Conservation (phyloP, 2,888 invertebrate genomes). For the Lymantria dispar region DNA sequence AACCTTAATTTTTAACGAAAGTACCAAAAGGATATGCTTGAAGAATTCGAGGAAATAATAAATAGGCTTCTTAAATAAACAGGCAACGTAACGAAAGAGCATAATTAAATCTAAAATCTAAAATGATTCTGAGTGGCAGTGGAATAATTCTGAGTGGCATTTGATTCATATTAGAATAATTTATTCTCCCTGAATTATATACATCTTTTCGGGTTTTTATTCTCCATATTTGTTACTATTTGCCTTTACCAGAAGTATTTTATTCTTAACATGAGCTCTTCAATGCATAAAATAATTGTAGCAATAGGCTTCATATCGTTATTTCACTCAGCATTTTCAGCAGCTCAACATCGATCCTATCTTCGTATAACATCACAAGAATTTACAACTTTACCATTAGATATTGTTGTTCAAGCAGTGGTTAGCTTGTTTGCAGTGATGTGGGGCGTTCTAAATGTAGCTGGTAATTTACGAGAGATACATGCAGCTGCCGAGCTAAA, state of each 20-base stretch:
- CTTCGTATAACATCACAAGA: slow-evolving; percentile 95
- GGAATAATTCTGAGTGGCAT: no score
- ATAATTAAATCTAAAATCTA: no score
- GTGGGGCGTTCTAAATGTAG: slow-evolving; percentile 93
- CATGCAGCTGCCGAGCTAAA: slow-evolving; percentile 95
- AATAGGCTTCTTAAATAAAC: no score
- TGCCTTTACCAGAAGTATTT: no score
- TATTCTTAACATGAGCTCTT: slow-evolving; percentile 43
- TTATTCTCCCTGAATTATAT: no score
- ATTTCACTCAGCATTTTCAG: slow-evolving; percentile 95
- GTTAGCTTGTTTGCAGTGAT: slow-evolving; percentile 91
- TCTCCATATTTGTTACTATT: no score
- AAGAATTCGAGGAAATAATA: neutral
- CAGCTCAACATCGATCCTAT: slow-evolving; percentile 96
- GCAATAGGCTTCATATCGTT: slow-evolving; percentile 89
- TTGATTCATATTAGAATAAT: no score
- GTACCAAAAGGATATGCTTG: neutral
- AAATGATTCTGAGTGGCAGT: no score
- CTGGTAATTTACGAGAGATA: slow-evolving; percentile 96
- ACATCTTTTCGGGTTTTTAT: no score
- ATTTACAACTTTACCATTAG: slow-evolving; percentile 91
- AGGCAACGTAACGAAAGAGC: no score
- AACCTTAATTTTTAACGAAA: slow-evolving; percentile 20
- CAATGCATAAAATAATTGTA: slow-evolving; percentile 81
- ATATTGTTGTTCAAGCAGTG: slow-evolving; percentile 94